These are phyloP conservation scores for Spodoptera littoralis DNA, from an alignment of 2,888 invertebrate genomes.

Conservation along the genomic window DNA sequence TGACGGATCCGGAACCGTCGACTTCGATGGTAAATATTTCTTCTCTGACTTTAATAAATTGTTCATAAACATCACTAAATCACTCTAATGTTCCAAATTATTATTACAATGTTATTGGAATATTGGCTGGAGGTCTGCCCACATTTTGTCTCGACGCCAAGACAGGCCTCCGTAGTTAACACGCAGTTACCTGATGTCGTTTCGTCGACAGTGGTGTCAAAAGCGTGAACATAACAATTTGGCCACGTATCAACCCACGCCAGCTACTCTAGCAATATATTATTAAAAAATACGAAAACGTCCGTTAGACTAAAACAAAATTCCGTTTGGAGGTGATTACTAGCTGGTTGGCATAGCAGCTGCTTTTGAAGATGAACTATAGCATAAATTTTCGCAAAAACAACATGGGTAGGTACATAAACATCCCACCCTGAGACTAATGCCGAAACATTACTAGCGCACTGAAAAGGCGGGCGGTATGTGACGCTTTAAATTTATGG, in stretches of 20 bases:
- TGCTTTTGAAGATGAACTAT: slow-evolving; percentile 55
- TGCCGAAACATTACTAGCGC: slow-evolving; percentile 52
- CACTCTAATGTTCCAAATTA: slow-evolving; percentile 27
- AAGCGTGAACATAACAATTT: slow-evolving; percentile 58
- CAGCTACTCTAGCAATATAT: slow-evolving; percentile 38
- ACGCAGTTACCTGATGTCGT: slow-evolving; percentile 53
- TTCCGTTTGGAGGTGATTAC: slow-evolving; percentile 38
- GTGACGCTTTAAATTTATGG: slow-evolving; percentile 55
- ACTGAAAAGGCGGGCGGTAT: slow-evolving; percentile 35
- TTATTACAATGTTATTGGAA: slow-evolving; percentile 46
- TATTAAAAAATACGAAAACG: slow-evolving; percentile 43
- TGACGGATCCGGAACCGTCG: slow-evolving; percentile 99
- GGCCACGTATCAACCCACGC: slow-evolving; percentile 52
- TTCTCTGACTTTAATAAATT: slow-evolving; percentile 3
- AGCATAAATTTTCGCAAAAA: slow-evolving; percentile 56
- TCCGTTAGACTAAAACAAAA: slow-evolving; percentile 26
- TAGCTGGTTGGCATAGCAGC: slow-evolving; percentile 39
- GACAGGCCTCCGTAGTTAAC: slow-evolving; percentile 50
- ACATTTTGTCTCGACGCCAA: slow-evolving; percentile 53
- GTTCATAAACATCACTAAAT: slow-evolving; percentile 22
- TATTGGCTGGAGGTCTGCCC: slow-evolving; percentile 53
- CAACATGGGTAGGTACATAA: slow-evolving; percentile 49
- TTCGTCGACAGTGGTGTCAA: slow-evolving; percentile 53
- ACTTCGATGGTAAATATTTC: slow-evolving; percentile 95
- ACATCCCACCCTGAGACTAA: slow-evolving; percentile 52